Conservation (phyloP, 2,888 invertebrate genomes). For the Baccha elongata region DNA sequence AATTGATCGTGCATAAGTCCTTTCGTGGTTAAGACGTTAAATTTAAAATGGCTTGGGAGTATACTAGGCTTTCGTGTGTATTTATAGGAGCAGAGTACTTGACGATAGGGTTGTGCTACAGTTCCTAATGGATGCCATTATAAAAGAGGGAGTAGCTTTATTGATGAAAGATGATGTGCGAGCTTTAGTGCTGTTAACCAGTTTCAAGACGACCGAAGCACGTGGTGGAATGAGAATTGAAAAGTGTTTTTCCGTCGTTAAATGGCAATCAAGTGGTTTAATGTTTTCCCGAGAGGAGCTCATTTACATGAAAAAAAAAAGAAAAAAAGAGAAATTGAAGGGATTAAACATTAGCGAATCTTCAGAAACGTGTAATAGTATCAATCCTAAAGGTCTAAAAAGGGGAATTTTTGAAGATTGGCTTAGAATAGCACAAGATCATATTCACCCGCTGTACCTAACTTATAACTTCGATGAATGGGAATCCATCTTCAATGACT, state of each 20-base stretch:
- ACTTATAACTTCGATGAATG: no score
- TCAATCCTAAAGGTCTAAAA: no score
- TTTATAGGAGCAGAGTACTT: neutral
- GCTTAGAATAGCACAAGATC: no score
- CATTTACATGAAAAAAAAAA: no score
- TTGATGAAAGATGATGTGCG: neutral
- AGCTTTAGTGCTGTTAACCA: neutral
- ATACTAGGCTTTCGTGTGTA: neutral
- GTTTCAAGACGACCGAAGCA: neutral
- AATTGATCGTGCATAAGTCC: constrained; percentile 60
- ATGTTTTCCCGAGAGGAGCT: no score
- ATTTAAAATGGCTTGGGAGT: neutral
- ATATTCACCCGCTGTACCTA: no score
- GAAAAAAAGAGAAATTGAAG: no score
- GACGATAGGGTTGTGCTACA: neutral
- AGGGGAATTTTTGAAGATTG: no score
- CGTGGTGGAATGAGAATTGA: neutral
- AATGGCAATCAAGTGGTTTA: no score
- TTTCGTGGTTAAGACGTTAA: constrained; percentile 25
- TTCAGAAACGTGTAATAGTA: no score
- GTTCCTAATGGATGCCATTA: neutral
- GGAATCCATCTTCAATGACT: no score
- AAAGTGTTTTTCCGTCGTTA: neutral
- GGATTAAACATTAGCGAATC: no score
- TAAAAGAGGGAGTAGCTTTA: neutral